Evolutionary conservation across 2,113 vertebrate species (phyloP).

Genomic region (Corydoras sp.): DNA sequence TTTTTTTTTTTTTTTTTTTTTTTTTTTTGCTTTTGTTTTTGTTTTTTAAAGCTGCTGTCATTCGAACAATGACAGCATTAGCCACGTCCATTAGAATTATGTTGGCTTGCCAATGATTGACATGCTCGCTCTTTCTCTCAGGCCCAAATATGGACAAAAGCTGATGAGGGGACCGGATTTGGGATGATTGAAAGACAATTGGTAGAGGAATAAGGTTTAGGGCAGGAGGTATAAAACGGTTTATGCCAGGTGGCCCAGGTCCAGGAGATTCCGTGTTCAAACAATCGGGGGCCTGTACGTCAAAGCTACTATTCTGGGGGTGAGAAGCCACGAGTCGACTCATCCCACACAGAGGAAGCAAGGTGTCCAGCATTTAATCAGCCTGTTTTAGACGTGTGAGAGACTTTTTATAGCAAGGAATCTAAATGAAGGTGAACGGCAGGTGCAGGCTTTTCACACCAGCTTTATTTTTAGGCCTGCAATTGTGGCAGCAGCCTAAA

Average conservation of each 20-base stretch:
- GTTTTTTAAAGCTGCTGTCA: too few species aligned
- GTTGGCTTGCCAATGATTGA: too few species aligned
- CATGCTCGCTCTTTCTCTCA: too few species aligned
- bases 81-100: too few species aligned
- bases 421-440: conserved; percentile 60
- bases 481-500: conserved; percentile 44
- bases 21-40: too few species aligned
- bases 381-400: conserved; percentile 59
- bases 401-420: conserved; percentile 60
- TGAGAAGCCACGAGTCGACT: conserved; percentile 55
- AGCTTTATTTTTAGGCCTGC: conserved; percentile 62
- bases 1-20: too few species aligned
- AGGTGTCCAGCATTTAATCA: conserved; percentile 67
- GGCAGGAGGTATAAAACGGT: conserved; percentile 53
- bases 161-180: too few species aligned
- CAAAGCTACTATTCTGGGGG: conserved; percentile 63
- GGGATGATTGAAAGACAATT: too few species aligned
- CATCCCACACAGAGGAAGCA: conserved; percentile 60
- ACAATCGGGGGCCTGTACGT: conserved; percentile 71
- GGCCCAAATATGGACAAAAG: too few species aligned
- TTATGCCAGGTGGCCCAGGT: conserved; percentile 58
- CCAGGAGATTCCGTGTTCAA: conserved; percentile 67
- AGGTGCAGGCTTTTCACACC: conserved; percentile 59
- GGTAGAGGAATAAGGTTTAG: too few species aligned
- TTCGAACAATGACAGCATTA: too few species aligned